Evolutionary conservation across 2,113 vertebrate genomes (phyloP).

Genomic region (Saguinus midas): DNA sequence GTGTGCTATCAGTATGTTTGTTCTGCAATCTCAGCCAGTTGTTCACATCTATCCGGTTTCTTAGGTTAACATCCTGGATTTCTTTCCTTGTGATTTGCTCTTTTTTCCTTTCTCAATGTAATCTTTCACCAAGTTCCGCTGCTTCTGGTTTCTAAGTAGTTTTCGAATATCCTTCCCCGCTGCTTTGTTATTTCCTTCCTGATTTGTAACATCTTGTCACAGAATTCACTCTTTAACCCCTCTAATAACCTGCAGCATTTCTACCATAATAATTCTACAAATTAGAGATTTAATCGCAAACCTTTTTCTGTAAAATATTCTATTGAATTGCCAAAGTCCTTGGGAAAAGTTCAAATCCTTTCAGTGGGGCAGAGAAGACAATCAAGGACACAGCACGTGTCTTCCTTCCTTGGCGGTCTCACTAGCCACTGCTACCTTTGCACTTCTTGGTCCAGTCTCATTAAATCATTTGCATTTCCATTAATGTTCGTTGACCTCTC

Average conservation of each 20-base stretch:
- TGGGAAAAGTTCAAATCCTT: not conserved
- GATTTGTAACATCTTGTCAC: not conserved
- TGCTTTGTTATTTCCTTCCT: constrained; percentile 34
- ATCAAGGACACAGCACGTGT: not conserved
- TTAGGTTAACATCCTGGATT: not conserved
- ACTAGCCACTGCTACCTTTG: not conserved
- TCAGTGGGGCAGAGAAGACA: not conserved
- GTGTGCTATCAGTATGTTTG: not conserved
- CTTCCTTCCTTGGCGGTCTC: not conserved
- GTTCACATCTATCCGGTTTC: not conserved
- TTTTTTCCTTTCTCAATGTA: not conserved
- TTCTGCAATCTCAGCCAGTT: not conserved
- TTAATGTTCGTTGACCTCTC: not conserved
- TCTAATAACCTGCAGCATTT: not conserved
- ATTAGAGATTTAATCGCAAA: not conserved
- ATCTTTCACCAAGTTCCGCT: not conserved
- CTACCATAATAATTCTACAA: not conserved
- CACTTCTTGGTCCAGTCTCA: not conserved
- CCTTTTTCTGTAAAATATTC: not conserved
- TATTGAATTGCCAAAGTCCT: not conserved
- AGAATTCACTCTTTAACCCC: not conserved
- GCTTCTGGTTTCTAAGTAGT: not conserved
- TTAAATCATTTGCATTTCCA: not conserved
- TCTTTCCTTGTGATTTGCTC: not conserved
- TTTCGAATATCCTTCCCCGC: not conserved